Conservation (phyloP, 1,140 invertebrate species). For the Anastatus disparis region DNA sequence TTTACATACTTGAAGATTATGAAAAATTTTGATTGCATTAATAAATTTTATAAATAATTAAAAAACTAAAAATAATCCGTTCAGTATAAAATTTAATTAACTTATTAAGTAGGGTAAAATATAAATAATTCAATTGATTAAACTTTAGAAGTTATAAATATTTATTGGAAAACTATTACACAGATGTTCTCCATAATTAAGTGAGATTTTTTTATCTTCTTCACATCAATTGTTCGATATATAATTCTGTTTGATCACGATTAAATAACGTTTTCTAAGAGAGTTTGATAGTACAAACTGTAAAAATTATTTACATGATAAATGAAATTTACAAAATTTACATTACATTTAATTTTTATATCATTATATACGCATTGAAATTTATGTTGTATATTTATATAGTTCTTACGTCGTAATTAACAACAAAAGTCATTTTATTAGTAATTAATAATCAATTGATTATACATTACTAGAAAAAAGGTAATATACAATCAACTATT, state of each 20-base stretch:
- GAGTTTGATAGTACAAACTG: slow-evolving; percentile 30
- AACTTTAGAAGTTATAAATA: slow-evolving; percentile 24
- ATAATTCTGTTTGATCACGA: slow-evolving; percentile 22
- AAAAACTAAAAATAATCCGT: too few species aligned
- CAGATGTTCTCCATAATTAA: not conserved
- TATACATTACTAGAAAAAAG: too few species aligned
- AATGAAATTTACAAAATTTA: slow-evolving; percentile 41
- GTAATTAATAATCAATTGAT: too few species aligned
- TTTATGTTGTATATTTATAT: not conserved
- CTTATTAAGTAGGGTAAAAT: too few species aligned
- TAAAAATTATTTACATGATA: slow-evolving; percentile 41
- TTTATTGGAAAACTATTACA: slow-evolving; percentile 35
- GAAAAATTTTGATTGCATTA: too few species aligned
- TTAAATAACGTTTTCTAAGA: slow-evolving; percentile 20
- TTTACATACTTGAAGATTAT: too few species aligned
- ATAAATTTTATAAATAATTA: too few species aligned
- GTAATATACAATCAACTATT: too few species aligned
- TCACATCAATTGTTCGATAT: slow-evolving; percentile 17
- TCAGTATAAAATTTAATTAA: too few species aligned
- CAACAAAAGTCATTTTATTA: slow-evolving; percentile 10
- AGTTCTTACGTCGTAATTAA: slow-evolving; percentile 14
- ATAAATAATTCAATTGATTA: not conserved
- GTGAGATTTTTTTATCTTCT: not conserved
- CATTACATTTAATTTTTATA: not conserved
- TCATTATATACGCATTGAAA: not conserved